Evolutionary conservation across 2,797 vertebrate genomes (phyloP).

Genomic region (Cynopterus sphinx): DNA sequence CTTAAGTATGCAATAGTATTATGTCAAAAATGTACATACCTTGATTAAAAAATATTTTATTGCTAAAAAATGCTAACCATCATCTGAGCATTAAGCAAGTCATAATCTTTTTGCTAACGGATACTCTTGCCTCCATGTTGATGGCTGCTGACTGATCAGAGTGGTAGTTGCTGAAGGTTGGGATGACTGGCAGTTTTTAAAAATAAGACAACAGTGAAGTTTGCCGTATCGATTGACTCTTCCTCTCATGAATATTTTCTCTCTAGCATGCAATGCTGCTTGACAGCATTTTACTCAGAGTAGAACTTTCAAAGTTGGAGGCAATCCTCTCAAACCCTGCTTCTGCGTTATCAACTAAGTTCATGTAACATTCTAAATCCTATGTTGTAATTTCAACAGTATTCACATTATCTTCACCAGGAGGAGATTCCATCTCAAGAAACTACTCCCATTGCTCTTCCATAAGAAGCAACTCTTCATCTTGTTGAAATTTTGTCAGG

Average conservation of each 20-base stretch:
- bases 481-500: background rate
- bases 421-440: background rate
- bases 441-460: background rate
- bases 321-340: background rate
- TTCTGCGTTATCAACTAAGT: background rate
- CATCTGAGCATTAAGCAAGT: background rate
- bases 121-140: background rate
- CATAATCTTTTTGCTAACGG: background rate
- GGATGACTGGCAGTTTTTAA: background rate
- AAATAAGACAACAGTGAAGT: background rate
- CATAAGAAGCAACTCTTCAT: background rate
- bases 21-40: background rate
- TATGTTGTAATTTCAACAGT: background rate
- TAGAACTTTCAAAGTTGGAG: background rate
- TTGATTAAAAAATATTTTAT: background rate
- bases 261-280: background rate
- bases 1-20: background rate
- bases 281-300: background rate
- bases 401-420: background rate
- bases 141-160: background rate
- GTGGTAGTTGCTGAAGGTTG: background rate
- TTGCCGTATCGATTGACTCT: background rate
- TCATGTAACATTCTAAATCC: background rate
- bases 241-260: background rate
- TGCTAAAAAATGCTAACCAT: background rate